Base-by-base conservation (phyloP, 2,888 invertebrate species). In the Adelphocoris suturalis region DNA sequence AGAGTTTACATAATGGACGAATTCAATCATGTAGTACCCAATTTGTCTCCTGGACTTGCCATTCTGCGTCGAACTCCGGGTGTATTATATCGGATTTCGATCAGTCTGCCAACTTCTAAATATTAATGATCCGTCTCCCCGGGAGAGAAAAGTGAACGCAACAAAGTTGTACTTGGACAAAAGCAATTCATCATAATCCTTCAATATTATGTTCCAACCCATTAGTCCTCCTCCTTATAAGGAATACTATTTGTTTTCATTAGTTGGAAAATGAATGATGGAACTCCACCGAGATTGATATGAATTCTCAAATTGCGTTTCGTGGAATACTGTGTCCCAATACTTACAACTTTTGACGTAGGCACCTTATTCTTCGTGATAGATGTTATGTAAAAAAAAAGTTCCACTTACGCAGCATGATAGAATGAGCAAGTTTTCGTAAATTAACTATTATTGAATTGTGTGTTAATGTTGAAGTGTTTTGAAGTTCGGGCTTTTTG, bases 121-220 rank as follows among this genome's bases (percentile, higher is more conserved):
- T 68, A 68, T 68, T 68, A 68, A 68, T 68, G 68, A 68, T 68
- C 68, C 68, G 23, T 68, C 68, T 27, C 68, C 12, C 23, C 23
- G 57, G 16, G 16, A 16, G 68, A 68, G 68, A 11, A 27, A 19
- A 68, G 68, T 68, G 68, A 68, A 12, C 68, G 23, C 68, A 19
- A 68, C 23, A 68, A 68, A 68, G 23, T 68, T 68, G 68, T 68
- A 68, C 68, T 68, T 68, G 68, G 68, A 68, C 68, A 27, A 68
- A 23, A 68, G 68, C 68, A 23, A 68, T 68, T 68, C 68, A 68
- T 68, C 68, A 68, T 68, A 23, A 68, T 68, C 68, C 68, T 68
- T 68, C 68, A 68, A 68, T 68, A 68, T 68, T 68, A 68, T 68
- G 68, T 68, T 68, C 68, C 68, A 68, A 68, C 68, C 68, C 68